Base-by-base conservation (phyloP, 1,140 invertebrate species). In the Drosophila persimilis region DNA sequence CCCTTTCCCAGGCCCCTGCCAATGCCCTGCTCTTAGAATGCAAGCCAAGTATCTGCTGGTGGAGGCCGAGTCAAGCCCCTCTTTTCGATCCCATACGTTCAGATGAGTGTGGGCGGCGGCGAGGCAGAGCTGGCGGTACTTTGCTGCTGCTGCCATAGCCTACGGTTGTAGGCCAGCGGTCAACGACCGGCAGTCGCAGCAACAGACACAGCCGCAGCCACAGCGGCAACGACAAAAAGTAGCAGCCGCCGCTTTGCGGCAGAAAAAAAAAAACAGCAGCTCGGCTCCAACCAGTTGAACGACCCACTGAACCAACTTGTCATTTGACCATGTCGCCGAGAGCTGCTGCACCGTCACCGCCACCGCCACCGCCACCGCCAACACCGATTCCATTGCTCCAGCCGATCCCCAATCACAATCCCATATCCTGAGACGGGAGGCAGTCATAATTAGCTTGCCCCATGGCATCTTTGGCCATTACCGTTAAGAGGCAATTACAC, bases 281-380 rank as follows among this genome's bases (percentile, higher is more conserved):
- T 72, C 70, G 24, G 24, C 59, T 43, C 61, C 41, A 80, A 80
- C 77, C 77, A 77, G 77, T 80, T 80, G 78, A 80, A 80, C 77
- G 77, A 80, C 77, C 77, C 77, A 80, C 77, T 80, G 77, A 80
- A 77, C 78, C 66, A 80, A 80, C 78, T 80, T 80, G 78, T 81
- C 78, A 80, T 80, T 80, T 80, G 78, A 80, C 73, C 78, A 81
- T 81, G 62, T 73, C 73, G 78, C 78, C 44, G 65, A 62, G 60
- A 62, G 60, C 46, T 76, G 77, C 70, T 22, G 55, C 58, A 26
- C 39, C 45, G 8, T 41, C 48, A 70, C 54, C 39, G 17, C 8
- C 43, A n/a, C 51, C 44, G 26, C 31, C 13, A 29, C 20, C 17
- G 52, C 26, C 3, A 46, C 11, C 35, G 31, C 9, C 9, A 11